Evolutionary conservation across 1,140 invertebrate genomes (phyloP).

Genomic region (Heliothis virescens): DNA sequence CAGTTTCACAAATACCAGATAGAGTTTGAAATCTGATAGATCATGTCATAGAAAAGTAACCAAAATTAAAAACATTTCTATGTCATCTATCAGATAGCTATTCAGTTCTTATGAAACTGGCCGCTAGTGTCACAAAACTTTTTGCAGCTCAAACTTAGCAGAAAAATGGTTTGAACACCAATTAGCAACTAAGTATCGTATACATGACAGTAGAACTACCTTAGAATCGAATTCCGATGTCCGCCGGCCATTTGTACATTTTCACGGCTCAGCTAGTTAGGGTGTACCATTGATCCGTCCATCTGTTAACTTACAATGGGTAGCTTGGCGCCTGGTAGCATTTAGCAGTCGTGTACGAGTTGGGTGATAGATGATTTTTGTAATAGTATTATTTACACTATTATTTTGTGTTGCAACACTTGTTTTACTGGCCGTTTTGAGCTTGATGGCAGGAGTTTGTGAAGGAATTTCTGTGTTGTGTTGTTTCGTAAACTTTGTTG

Average conservation of each 20-base stretch:
- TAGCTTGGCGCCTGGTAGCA: constrained; percentile 50
- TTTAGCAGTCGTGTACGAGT: constrained; percentile 52
- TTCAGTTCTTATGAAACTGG: too few relatives aligned
- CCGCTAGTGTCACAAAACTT: background rate
- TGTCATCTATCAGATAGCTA: too few relatives aligned
- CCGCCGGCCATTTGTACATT: constrained; percentile 70
- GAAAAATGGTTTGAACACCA: constrained; percentile 34
- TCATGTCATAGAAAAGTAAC: too few relatives aligned
- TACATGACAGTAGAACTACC: constrained; percentile 35
- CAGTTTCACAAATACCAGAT: too few relatives aligned
- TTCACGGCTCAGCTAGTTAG: constrained; percentile 74
- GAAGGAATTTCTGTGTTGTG: background rate
- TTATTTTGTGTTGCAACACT: constrained; percentile 22
- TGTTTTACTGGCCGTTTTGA: background rate
- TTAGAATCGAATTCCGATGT: constrained; percentile 48
- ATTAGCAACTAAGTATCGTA: constrained; percentile 33
- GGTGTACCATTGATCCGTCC: constrained; percentile 73
- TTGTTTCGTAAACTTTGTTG: background rate
- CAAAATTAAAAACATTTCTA: too few relatives aligned
- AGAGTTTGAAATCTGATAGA: too few relatives aligned
- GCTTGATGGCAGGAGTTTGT: background rate
- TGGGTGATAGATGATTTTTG: constrained; percentile 67
- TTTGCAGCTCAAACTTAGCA: background rate
- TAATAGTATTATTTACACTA: constrained; percentile 29
- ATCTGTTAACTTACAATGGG: constrained; percentile 68